A percentile compares a stretch with the other conserved stretches of the same genome.
phyloP scores from a whole-genome alignment of 2,888 invertebrate species.

The Ecliptopera silaceata region DNA sequence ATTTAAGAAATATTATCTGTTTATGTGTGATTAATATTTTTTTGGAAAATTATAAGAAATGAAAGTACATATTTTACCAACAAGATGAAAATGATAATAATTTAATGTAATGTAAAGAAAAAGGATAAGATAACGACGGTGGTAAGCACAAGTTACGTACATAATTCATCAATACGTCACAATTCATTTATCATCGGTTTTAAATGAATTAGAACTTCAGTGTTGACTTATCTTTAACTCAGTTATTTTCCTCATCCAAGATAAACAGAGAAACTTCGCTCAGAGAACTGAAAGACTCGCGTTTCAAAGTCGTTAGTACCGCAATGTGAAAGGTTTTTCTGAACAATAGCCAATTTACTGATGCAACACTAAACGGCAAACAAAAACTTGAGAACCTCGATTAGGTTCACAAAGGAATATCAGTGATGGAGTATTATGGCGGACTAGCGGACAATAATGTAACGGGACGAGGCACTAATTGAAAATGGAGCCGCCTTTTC shows the following conservation, averaged over 20 bases:
- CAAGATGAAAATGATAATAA: slow-evolving; percentile 24
- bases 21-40: too few species aligned
- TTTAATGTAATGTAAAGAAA: slow-evolving; percentile 26
- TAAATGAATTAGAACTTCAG: slow-evolving; percentile 27
- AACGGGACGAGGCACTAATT: slow-evolving; percentile 79
- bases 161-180: slow-evolving; percentile 31
- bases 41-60: neutral
- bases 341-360: slow-evolving; percentile 35
- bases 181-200: slow-evolving; percentile 29
- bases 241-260: slow-evolving; percentile 25
- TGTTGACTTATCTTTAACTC: slow-evolving; percentile 19
- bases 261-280: neutral
- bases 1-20: too few species aligned
- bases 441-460: slow-evolving; percentile 74
- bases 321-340: slow-evolving; percentile 13
- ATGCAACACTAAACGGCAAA: slow-evolving; percentile 57
- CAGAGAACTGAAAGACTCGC: slow-evolving; percentile 3
- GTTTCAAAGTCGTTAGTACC: slow-evolving; percentile 6
- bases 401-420: slow-evolving; percentile 73
- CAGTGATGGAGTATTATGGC: slow-evolving; percentile 66
- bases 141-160: slow-evolving; percentile 22
- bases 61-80: neutral
- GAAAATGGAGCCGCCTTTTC: slow-evolving; percentile 71
- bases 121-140: slow-evolving; percentile 4
- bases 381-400: slow-evolving; percentile 67